Percentiles rank a stretch among this genome's conserved stretches.
phyloP scores from a whole-genome alignment of 2,113 vertebrate species.

The Corydoras sp. region DNA sequence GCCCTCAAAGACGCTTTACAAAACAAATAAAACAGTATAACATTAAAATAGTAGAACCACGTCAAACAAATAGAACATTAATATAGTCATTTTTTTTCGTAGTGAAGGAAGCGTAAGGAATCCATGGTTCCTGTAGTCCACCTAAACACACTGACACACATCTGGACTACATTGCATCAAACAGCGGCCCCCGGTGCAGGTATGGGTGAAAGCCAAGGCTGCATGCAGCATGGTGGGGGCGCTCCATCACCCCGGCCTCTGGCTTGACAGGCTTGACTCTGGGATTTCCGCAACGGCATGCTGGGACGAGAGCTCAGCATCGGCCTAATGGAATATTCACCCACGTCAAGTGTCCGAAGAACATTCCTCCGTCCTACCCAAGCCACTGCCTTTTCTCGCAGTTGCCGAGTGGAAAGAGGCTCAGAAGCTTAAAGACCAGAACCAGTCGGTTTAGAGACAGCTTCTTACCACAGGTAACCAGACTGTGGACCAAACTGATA shows the following conservation, averaged over 20 bases:
- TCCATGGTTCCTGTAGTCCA: too few relatives aligned
- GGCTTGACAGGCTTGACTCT: slow-evolving; percentile 68
- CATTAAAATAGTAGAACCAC: too few relatives aligned
- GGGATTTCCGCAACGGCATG: slow-evolving; percentile 58
- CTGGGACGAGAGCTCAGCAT: slow-evolving; percentile 64
- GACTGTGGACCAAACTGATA: too few relatives aligned
- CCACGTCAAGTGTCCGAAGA: slow-evolving; percentile 66
- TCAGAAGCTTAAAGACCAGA: too few relatives aligned
- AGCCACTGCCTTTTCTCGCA: neutral
- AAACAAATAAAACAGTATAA: too few relatives aligned
- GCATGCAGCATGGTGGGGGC: slow-evolving; percentile 64
- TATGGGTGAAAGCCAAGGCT: slow-evolving; percentile 63
- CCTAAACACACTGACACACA: slow-evolving; percentile 36
- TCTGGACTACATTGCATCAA: slow-evolving; percentile 68
- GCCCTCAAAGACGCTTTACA: too few relatives aligned
- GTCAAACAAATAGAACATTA: too few relatives aligned
- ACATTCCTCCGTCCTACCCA: slow-evolving; percentile 61
- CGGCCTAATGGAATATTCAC: slow-evolving; percentile 69
- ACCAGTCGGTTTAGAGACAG: too few relatives aligned
- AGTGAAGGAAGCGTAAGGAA: too few relatives aligned
- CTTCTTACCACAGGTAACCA: too few relatives aligned
- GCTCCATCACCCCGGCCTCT: slow-evolving; percentile 68
- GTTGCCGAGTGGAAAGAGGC: too few relatives aligned
- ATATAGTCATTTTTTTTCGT: too few relatives aligned
- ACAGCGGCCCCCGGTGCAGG: slow-evolving; percentile 54